Evolutionary conservation across 2,888 invertebrate genomes (phyloP), one percentile per base, ranked within the genome.

Genomic region (Halictus quadricinctus): DNA sequence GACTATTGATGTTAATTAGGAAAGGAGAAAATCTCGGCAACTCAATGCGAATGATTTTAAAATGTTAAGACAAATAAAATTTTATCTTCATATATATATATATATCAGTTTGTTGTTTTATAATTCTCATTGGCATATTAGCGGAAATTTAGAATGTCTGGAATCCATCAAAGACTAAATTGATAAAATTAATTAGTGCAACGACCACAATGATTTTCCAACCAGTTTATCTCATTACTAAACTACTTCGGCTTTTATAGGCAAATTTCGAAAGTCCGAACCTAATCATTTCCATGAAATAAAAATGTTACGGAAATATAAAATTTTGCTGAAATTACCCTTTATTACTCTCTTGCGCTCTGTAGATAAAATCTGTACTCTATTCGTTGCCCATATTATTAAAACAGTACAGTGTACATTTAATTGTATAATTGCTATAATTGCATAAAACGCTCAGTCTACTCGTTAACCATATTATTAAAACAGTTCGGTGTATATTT

Each of bases 321-420:
- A 25, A 64, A 7, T 29, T 25, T 64, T 29, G 7, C 15, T 15
- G 15, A 2, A 29, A 29, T 29, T 29, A 29, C 15, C 29, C 25
- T 15, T 2, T 29, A 64, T n/a, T 64, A 64, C 25, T 64, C 29
- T 7, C 64, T 64, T 64, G 7, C 15, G 25, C 15, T 29, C 7
- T 29, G 13, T 15, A 15, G 15, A 64, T 64, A 29, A 64, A 64
- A 64, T 64, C 64, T 29, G 29, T 15, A 64, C 29, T 7, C 60
- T 64, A 15, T 29, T 15, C 64, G 64, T 64, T 64, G 64, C 2
- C 29, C 64, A 64, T 64, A 60, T 60, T 60, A 64, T 64, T 64
- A 64, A 64, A 64, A 64, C 64, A 64, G 64, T 64, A 64, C 29
- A 64, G 64, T 64, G 64, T 64, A 64, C 64, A 64, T 64, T 64